phyloP scores from a whole-genome alignment of 1,140 invertebrate species.

The Polypedilum pembai region DNA sequence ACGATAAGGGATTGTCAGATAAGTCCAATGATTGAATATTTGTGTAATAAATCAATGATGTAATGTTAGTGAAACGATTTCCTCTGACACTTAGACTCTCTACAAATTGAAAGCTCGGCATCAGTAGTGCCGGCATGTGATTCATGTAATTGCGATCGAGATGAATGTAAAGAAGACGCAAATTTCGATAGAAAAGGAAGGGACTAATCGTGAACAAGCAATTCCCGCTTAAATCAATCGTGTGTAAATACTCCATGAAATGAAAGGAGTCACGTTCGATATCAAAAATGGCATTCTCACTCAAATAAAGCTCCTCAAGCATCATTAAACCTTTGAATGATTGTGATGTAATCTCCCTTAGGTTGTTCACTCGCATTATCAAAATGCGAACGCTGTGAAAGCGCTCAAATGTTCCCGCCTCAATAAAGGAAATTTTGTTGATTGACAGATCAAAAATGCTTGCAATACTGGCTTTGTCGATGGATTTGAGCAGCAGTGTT shows the following conservation, averaged over 20 bases:
- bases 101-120: not conserved
- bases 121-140: not conserved
- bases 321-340: conserved; percentile 11
- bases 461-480: conserved; percentile 2
- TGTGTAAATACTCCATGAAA: not conserved
- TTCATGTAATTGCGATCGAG: not conserved
- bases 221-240: conserved; percentile 20
- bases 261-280: conserved; percentile 18
- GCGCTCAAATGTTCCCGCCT: not conserved
- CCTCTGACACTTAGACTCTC: not conserved
- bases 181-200: not conserved
- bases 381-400: not conserved
- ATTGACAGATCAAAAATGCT: conserved; percentile 26
- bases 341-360: not conserved
- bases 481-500: conserved; percentile 8
- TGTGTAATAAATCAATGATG: not conserved
- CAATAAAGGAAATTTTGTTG: conserved; percentile 21
- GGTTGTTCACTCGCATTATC: not conserved
- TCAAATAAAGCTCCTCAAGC: conserved; percentile 2
- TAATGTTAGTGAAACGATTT: not conserved
- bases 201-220: not conserved
- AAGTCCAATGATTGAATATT: conserved; percentile 8
- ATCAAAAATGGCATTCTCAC: conserved; percentile 1
- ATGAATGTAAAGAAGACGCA: not conserved
- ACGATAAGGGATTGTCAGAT: not conserved